Conservation (phyloP, 1,140 invertebrate species). For the Ceratina australensis region DNA sequence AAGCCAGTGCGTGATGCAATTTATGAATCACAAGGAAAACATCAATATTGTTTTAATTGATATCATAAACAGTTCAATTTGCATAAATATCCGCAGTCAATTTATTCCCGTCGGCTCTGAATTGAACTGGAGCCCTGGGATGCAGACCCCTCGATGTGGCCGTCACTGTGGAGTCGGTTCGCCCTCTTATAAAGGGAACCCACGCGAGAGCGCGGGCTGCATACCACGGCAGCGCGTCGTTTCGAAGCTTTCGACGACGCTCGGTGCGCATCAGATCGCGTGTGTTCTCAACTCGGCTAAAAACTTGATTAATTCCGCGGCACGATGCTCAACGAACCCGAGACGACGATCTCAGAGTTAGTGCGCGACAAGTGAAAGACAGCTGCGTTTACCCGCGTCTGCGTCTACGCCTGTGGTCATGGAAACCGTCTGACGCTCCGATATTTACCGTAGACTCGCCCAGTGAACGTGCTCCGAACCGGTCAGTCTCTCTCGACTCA, state of each 20-base stretch:
- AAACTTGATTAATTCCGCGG: too few species aligned
- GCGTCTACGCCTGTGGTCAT: constrained; percentile 16
- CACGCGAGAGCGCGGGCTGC: constrained; percentile 56
- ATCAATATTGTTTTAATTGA: too few species aligned
- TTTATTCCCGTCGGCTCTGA: too few species aligned
- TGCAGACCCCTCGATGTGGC: background rate
- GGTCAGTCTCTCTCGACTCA: background rate
- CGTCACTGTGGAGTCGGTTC: constrained; percentile 34
- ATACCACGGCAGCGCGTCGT: constrained; percentile 61
- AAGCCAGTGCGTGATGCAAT: too few species aligned
- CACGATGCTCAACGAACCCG: background rate
- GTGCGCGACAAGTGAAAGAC: too few species aligned
- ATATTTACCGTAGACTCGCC: background rate
- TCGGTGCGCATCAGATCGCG: too few species aligned
- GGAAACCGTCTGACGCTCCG: constrained; percentile 23
- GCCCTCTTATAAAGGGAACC: constrained; percentile 66
- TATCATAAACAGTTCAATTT: too few species aligned
- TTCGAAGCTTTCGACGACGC: background rate
- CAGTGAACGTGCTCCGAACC: constrained; percentile 2
- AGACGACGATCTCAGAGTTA: constrained; percentile 3
- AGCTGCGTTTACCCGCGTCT: background rate
- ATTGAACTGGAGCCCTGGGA: background rate
- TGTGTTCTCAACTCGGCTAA: too few species aligned
- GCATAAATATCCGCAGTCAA: too few species aligned
- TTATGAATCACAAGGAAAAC: too few species aligned